phyloP scores from a whole-genome alignment of 2,888 invertebrate genomes.

The Nesidiocoris tenuis region DNA sequence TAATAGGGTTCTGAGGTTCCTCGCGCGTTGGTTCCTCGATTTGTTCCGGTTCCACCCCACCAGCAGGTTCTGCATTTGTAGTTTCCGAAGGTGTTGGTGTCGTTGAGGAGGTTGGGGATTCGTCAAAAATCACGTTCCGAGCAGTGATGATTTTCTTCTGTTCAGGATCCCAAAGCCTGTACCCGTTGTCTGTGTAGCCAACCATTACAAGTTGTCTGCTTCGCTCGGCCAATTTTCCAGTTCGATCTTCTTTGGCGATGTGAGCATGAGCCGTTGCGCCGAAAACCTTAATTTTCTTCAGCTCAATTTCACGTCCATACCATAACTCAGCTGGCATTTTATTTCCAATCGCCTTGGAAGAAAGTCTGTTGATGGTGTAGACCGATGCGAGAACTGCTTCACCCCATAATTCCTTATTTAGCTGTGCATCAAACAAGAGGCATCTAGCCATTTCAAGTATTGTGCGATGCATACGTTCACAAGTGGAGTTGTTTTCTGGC shows the following conservation, averaged over 20 bases:
- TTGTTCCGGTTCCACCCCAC: no score
- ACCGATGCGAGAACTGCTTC: background rate
- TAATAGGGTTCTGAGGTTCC: no score
- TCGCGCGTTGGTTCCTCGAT: no score
- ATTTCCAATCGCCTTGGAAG: background rate
- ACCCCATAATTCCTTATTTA: background rate
- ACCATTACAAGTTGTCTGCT: background rate
- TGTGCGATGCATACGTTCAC: background rate
- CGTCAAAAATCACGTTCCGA: constrained; percentile 27
- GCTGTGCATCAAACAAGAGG: background rate
- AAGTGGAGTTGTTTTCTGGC: background rate
- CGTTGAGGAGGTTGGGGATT: background rate
- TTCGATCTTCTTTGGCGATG: constrained; percentile 12
- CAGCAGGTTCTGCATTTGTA: no score
- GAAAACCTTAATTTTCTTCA: constrained; percentile 52
- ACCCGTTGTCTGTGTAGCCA: constrained; percentile 23
- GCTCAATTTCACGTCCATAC: constrained; percentile 51
- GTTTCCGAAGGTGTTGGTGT: background rate
- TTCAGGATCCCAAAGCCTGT: constrained; percentile 10
- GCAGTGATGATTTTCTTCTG: constrained; percentile 11
- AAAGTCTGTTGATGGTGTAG: background rate
- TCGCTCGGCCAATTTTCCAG: background rate
- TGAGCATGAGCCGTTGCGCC: constrained; percentile 45
- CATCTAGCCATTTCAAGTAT: constrained; percentile 1
- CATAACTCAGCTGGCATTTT: constrained; percentile 52